Conservation (phyloP, 2,888 invertebrate genomes). For the Dicranocentrus wangi region DNA sequence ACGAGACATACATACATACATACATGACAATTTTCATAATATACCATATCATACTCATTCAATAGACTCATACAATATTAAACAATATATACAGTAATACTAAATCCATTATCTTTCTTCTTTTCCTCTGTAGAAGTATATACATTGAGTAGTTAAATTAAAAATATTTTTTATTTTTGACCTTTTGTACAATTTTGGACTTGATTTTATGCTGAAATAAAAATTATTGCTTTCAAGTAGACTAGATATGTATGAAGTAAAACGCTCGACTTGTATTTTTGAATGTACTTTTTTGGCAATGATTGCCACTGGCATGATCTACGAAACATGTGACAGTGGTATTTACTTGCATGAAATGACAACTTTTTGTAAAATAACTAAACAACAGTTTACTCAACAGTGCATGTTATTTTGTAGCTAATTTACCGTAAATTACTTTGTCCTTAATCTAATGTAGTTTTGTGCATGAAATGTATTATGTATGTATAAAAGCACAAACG, state of each 20-base stretch:
- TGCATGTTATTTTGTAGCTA: constrained; percentile 2
- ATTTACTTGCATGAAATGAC: constrained; percentile 24
- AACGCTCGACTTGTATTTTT: constrained; percentile 28
- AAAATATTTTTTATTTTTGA: constrained; percentile 2
- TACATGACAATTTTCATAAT: no score
- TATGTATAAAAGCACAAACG: no score
- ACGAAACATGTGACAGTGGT: background rate
- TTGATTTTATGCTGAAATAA: constrained; percentile 32
- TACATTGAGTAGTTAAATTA: background rate
- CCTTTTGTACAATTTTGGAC: constrained; percentile 11
- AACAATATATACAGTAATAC: no score
- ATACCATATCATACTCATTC: no score
- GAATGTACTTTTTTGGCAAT: background rate
- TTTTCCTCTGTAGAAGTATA: background rate
- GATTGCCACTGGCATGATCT: background rate
- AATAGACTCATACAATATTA: no score
- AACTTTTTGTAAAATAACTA: constrained; percentile 5
- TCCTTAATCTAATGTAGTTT: background rate
- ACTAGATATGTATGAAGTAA: constrained; percentile 16
- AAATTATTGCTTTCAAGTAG: constrained; percentile 35
- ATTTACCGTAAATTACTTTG: no score
- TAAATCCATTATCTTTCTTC: background rate
- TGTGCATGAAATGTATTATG: background rate
- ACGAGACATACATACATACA: no score
- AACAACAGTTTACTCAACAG: background rate